phyloP scores from a whole-genome alignment of 2,113 vertebrate species.

The Porphyrio hochstetteri region DNA sequence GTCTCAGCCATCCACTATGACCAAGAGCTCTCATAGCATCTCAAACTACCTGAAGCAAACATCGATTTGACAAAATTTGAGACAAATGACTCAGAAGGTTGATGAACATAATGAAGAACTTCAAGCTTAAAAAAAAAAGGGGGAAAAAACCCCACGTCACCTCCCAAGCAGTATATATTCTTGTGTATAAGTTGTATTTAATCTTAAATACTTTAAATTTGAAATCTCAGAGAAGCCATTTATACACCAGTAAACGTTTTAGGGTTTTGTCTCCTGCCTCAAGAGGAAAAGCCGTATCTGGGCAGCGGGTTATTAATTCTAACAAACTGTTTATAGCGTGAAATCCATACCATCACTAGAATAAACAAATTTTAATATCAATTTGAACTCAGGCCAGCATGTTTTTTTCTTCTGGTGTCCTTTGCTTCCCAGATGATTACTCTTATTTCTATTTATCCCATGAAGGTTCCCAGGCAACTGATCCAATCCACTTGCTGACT shows the following conservation, averaged over 20 bases:
- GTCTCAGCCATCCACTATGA: neutral
- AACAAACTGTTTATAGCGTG: neutral
- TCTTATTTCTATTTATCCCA: slow-evolving; percentile 47
- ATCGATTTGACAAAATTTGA: neutral
- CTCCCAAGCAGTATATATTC: neutral
- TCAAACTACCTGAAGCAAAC: neutral
- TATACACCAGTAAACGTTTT: neutral
- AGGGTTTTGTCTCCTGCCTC: neutral
- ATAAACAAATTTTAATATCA: slow-evolving; percentile 56
- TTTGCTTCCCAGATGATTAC: slow-evolving; percentile 56
- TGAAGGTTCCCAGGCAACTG: slow-evolving; percentile 68
- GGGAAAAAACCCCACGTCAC: neutral
- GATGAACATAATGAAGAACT: neutral
- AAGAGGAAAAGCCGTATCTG: neutral
- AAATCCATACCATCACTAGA: neutral
- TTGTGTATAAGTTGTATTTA: neutral
- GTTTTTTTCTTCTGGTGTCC: slow-evolving; percentile 34
- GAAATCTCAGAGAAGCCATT: neutral
- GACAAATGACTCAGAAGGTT: neutral
- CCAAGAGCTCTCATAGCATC: neutral
- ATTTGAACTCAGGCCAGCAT: slow-evolving; percentile 14
- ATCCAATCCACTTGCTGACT: slow-evolving; percentile 66
- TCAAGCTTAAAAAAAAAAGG: neutral
- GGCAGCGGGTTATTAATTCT: neutral
- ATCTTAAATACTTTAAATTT: neutral